Percentiles rank a stretch among this genome's conserved stretches.
phyloP scores from a whole-genome alignment of 1,140 invertebrate genomes.

The Lepidurus couesii region DNA sequence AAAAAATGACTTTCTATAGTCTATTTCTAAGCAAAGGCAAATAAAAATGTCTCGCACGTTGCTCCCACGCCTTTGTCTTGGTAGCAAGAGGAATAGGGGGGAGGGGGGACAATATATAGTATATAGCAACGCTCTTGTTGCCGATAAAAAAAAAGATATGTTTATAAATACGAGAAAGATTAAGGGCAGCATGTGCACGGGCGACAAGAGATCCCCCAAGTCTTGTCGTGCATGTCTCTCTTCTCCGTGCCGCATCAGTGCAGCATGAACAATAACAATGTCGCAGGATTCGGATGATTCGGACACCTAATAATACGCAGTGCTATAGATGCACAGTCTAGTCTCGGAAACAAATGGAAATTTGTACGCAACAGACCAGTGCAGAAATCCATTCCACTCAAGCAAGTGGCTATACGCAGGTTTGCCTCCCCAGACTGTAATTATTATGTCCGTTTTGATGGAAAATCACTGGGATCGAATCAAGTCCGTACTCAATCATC shows the following conservation, averaged over 20 bases:
- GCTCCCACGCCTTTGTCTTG: background rate
- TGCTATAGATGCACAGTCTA: too few species aligned
- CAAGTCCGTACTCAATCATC: too few species aligned
- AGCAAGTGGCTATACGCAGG: too few species aligned
- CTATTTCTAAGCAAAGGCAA: background rate
- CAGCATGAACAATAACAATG: background rate
- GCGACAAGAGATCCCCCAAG: background rate
- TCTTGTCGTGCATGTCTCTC: background rate
- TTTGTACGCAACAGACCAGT: too few species aligned
- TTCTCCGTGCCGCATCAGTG: background rate
- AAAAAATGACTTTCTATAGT: background rate
- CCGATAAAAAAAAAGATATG: background rate
- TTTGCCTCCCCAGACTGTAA: too few species aligned
- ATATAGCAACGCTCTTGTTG: background rate
- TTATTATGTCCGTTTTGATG: too few species aligned
- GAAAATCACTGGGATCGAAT: too few species aligned
- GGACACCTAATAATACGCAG: too few species aligned
- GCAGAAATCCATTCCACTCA: too few species aligned
- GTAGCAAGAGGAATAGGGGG: background rate
- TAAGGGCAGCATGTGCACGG: background rate
- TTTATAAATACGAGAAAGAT: constrained; percentile 15
- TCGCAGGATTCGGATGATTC: background rate
- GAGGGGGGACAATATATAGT: background rate
- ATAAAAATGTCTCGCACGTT: constrained; percentile 12
- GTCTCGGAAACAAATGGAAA: too few species aligned